Evolutionary conservation across 2,797 vertebrate species (phyloP).

Genomic region (Crax fasciolata): DNA sequence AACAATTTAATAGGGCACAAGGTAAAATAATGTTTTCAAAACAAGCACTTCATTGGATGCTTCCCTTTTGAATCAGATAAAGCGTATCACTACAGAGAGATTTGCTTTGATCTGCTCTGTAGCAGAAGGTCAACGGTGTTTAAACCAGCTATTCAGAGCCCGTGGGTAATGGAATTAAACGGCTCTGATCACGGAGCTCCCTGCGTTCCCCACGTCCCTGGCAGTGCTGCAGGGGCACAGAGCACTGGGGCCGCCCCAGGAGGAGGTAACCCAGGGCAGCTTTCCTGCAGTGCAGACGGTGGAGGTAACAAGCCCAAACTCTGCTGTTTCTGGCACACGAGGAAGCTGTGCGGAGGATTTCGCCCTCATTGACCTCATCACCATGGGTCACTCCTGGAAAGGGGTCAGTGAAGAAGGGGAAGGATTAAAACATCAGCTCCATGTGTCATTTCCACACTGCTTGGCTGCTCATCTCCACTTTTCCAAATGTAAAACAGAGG

Average conservation of each 20-base stretch:
- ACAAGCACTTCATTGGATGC: slow-evolving; percentile 58
- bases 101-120: slow-evolving; percentile 57
- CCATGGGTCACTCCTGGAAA: background rate
- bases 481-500: background rate
- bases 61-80: slow-evolving; percentile 68
- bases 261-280: background rate
- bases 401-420: background rate
- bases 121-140: slow-evolving; percentile 60
- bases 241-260: background rate
- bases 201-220: background rate
- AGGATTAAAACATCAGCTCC: background rate
- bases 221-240: no score
- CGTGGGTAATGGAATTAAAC: background rate
- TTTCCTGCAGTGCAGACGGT: background rate
- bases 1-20: slow-evolving; percentile 66
- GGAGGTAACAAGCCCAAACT: background rate
- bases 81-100: slow-evolving; percentile 22
- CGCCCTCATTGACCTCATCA: rapidly evolving
- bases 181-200: background rate
- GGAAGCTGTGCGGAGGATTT: background rate
- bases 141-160: slow-evolving; percentile 57
- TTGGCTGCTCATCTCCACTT: background rate
- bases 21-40: slow-evolving; percentile 69
- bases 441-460: rapidly evolving
- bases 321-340: background rate